These are phyloP conservation scores for Osmoderma eremita DNA, from an alignment of 2,888 invertebrate genomes.

Conservation along the genomic window DNA sequence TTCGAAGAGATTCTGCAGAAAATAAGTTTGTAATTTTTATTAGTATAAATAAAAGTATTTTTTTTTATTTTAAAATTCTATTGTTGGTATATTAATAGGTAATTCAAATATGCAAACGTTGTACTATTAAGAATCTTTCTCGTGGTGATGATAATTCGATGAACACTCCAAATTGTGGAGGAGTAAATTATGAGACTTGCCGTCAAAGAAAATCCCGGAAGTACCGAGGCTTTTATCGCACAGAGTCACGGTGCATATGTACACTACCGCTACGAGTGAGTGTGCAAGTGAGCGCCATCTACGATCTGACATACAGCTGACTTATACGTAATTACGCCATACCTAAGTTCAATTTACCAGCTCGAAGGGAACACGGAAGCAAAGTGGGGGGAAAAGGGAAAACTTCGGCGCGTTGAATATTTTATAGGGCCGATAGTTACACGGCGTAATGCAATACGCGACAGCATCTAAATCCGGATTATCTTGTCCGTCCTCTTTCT, in stretches of 20 bases:
- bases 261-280: not conserved
- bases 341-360: constrained; percentile 28
- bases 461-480: constrained; percentile 21
- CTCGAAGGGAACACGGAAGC: not conserved
- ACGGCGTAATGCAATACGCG: constrained; percentile 21
- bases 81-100: not conserved
- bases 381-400: constrained; percentile 4
- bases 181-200: constrained; percentile 25
- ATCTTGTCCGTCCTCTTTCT: constrained; percentile 4
- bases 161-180: constrained; percentile 24
- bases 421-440: constrained; percentile 25
- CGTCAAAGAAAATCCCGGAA: constrained; percentile 25
- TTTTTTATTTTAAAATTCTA: not conserved
- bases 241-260: not conserved
- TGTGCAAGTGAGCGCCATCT: constrained; percentile 17
- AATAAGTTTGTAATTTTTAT: no score
- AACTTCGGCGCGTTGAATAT: constrained; percentile 16
- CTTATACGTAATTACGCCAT: constrained; percentile 30
- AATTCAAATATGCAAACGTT: not conserved
- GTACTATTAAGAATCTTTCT: constrained; percentile 1
- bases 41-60: no score
- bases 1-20: no score
- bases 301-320: constrained; percentile 21
- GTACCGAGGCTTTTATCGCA: constrained; percentile 7
- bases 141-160: constrained; percentile 6